Percentiles rank a stretch among this genome's conserved stretches.
Evolutionary conservation across 2,888 invertebrate species (phyloP).

Genomic region (Pseudeuparius sepicola): DNA sequence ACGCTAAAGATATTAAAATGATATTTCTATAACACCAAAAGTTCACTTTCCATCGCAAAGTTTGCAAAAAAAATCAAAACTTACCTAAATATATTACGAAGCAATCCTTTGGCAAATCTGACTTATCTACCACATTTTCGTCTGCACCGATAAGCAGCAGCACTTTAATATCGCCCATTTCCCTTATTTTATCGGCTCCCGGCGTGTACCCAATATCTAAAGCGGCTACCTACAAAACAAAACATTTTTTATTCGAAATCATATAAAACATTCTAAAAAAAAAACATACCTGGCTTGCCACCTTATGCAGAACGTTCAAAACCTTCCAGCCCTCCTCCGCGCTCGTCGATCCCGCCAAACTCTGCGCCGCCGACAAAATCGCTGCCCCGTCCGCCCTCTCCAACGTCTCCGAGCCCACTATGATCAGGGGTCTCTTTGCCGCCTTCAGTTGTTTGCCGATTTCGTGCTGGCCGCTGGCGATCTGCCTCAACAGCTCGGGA

Average conservation of each 20-base stretch:
- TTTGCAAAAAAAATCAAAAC: no score
- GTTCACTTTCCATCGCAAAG: no score
- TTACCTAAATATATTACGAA: slow-evolving; percentile 83
- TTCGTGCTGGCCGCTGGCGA: slow-evolving; percentile 62
- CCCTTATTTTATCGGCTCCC: slow-evolving; percentile 51
- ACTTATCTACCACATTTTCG: slow-evolving; percentile 63
- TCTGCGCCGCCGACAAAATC: slow-evolving; percentile 64
- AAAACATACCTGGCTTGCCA: slow-evolving; percentile 59
- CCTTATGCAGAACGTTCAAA: slow-evolving; percentile 88
- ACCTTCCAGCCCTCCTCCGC: slow-evolving; percentile 58
- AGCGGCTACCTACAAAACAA: slow-evolving; percentile 51
- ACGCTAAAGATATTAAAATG: no score
- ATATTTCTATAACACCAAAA: no score
- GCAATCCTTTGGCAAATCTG: slow-evolving; percentile 69
- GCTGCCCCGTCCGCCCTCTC: slow-evolving; percentile 68
- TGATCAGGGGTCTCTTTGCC: slow-evolving; percentile 83
- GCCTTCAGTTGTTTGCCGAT: slow-evolving; percentile 56
- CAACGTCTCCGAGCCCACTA: slow-evolving; percentile 81
- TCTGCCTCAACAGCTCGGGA: slow-evolving; percentile 59
- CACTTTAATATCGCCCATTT: slow-evolving; percentile 56
- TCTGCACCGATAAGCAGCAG: slow-evolving; percentile 93
- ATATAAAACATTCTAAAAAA: slow-evolving; percentile 3
- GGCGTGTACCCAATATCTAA: slow-evolving; percentile 89
- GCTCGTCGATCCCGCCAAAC: slow-evolving; percentile 54
- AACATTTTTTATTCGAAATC: neutral